A percentile compares a stretch with the other conserved stretches of the same genome.
phyloP scores from a whole-genome alignment of 2,113 vertebrate species.

The Prinia subflava region DNA sequence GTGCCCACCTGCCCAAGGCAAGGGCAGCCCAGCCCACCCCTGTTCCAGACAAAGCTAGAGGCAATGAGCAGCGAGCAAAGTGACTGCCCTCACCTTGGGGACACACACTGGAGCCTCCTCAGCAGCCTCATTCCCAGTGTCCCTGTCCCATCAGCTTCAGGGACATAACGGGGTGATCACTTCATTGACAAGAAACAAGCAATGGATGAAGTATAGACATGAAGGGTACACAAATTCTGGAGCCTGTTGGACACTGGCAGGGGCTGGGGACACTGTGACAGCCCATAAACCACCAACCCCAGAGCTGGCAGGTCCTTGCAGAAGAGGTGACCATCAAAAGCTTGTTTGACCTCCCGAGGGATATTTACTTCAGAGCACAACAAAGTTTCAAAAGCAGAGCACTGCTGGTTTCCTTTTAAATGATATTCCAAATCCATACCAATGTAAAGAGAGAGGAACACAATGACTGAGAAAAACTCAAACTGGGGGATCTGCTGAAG shows the following conservation, averaged over 20 bases:
- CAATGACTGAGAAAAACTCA: neutral
- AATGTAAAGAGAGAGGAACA: neutral
- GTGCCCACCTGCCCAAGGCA: fast-evolving
- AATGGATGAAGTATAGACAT: fast-evolving
- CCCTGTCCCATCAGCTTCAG: neutral
- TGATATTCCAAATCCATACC: neutral
- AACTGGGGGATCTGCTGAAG: neutral
- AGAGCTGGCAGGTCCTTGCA: neutral
- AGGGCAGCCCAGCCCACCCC: neutral
- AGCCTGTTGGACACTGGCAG: neutral
- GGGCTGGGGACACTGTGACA: neutral
- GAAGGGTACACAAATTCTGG: neutral
- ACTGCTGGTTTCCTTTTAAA: neutral
- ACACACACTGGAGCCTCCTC: neutral
- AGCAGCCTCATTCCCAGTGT: neutral
- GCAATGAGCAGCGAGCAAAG: fast-evolving
- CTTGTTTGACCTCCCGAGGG: neutral
- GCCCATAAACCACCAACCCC: neutral
- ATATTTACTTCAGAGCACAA: fast-evolving
- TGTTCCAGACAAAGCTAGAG: neutral
- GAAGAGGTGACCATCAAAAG: neutral
- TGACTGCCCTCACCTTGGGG: neutral
- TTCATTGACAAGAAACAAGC: neutral
- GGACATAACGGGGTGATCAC: fast-evolving
- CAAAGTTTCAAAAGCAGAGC: neutral